A percentile compares a stretch with the other conserved stretches of the same genome.
phyloP scores from a whole-genome alignment of 2,888 invertebrate species.

The Cryptophagus acutangulus region DNA sequence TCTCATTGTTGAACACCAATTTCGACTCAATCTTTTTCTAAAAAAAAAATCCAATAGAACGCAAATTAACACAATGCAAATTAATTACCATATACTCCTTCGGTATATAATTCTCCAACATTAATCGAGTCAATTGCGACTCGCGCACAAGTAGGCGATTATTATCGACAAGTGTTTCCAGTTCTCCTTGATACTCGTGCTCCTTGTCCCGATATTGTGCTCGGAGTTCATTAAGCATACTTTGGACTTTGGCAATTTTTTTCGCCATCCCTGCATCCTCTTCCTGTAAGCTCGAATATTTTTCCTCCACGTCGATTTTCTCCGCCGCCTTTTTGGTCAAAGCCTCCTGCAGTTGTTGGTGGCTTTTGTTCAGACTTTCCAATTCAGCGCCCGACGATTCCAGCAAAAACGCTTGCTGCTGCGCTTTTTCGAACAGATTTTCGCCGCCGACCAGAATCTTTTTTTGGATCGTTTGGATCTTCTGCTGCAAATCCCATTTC shows the following conservation, averaged over 20 bases:
- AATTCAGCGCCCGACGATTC: conserved; percentile 82
- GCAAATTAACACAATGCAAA: conserved; percentile 10
- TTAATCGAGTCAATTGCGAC: conserved; percentile 82
- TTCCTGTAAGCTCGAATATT: conserved; percentile 91
- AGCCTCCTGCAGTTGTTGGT: conserved; percentile 74
- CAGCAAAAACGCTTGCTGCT: conserved; percentile 83
- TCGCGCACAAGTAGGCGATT: conserved; percentile 87
- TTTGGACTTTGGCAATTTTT: conserved; percentile 85
- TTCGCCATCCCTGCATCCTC: conserved; percentile 89
- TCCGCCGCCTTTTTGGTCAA: conserved; percentile 89
- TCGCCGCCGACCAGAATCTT: conserved; percentile 97
- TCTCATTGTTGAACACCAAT: conserved; percentile 96
- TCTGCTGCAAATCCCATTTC: conserved; percentile 77
- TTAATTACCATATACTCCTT: conserved; percentile 75
- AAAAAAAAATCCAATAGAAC: conserved; percentile 17
- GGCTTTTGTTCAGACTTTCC: conserved; percentile 71
- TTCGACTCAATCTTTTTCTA: conserved; percentile 85
- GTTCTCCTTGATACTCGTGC: conserved; percentile 93
- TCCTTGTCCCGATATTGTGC: conserved; percentile 82
- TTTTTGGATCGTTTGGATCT: conserved; percentile 84
- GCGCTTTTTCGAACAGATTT: conserved; percentile 94
- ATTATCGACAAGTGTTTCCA: conserved; percentile 92
- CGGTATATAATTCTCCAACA: conserved; percentile 91
- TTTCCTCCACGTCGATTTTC: conserved; percentile 88
- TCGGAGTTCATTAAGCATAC: conserved; percentile 79